Conservation (phyloP, 2,888 invertebrate species). For the Quadroppia sp. region DNA sequence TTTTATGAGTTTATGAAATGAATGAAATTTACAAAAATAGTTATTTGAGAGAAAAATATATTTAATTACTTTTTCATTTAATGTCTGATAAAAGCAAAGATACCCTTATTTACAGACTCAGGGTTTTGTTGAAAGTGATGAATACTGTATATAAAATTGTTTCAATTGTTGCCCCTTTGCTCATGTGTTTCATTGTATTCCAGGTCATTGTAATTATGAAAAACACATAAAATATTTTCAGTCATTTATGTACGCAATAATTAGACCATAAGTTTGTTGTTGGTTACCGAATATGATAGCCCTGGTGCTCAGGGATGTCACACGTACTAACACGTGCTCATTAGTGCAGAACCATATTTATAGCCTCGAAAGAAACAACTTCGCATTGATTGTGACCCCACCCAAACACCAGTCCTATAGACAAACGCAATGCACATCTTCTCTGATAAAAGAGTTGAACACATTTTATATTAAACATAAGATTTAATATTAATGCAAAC, state of each 20-base stretch:
- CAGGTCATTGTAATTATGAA: background rate
- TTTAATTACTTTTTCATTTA: too few species aligned
- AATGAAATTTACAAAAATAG: too few species aligned
- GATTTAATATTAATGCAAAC: constrained; percentile 19
- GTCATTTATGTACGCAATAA: constrained; percentile 15
- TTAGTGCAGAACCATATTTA: background rate
- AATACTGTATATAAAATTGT: too few species aligned
- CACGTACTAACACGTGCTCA: constrained; percentile 32
- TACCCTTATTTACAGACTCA: too few species aligned
- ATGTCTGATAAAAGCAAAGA: too few species aligned
- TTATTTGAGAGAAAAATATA: too few species aligned
- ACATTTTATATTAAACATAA: background rate
- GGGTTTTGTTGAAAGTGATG: too few species aligned
- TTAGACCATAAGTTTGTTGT: constrained; percentile 37
- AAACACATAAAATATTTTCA: background rate
- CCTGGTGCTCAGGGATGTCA: constrained; percentile 9
- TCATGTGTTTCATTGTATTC: background rate
- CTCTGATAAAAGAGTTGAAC: background rate
- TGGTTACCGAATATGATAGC: constrained; percentile 32
- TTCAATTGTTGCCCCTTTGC: background rate
- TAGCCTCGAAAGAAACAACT: background rate
- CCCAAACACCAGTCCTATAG: constrained; percentile 1
- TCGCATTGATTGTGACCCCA: constrained; percentile 35
- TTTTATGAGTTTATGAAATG: too few species aligned
- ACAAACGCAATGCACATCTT: background rate